Evolutionary conservation across 2,797 vertebrate genomes (phyloP).

Genomic region (Lacerta agilis): DNA sequence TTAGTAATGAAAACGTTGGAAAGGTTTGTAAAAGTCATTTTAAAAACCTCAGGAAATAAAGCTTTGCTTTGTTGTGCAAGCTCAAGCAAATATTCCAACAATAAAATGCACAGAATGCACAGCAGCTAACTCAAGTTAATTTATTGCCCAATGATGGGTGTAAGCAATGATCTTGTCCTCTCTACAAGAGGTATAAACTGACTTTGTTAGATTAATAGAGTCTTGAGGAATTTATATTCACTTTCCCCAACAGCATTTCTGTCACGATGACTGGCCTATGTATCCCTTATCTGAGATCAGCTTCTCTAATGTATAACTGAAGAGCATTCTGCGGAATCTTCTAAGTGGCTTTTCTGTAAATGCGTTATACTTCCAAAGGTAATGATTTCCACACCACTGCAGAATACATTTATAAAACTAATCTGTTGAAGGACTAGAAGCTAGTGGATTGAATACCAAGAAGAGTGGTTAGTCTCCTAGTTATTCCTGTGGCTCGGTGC

Average conservation of each 20-base stretch:
- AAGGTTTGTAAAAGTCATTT: not conserved
- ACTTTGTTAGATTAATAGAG: conserved; percentile 18
- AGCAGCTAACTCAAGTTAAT: not conserved
- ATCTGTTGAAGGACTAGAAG: conserved; percentile 54
- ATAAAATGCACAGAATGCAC: not conserved
- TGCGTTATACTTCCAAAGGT: conserved; percentile 20
- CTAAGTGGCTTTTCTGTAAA: conserved; percentile 37
- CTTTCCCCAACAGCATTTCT: not conserved
- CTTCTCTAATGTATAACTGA: not conserved
- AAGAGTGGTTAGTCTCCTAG: conserved; percentile 17
- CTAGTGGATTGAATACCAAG: conserved; percentile 42
- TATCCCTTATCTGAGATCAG: conserved; percentile 45
- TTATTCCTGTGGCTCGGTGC: conserved; percentile 18
- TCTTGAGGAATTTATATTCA: conserved; percentile 25
- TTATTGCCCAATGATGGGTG: conserved; percentile 2
- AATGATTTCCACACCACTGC: conserved; percentile 57
- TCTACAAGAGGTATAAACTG: not conserved
- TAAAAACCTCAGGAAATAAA: not conserved
- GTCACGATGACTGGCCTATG: not conserved
- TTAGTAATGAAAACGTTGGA: no score
- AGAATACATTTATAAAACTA: conserved; percentile 51
- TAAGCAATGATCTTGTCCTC: conserved; percentile 27
- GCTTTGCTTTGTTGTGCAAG: not conserved
- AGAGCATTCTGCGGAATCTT: conserved; percentile 14
- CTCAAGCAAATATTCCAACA: not conserved